Evolutionary conservation across 2,797 vertebrate genomes (phyloP).

Genomic region (Siniperca obscura): DNA sequence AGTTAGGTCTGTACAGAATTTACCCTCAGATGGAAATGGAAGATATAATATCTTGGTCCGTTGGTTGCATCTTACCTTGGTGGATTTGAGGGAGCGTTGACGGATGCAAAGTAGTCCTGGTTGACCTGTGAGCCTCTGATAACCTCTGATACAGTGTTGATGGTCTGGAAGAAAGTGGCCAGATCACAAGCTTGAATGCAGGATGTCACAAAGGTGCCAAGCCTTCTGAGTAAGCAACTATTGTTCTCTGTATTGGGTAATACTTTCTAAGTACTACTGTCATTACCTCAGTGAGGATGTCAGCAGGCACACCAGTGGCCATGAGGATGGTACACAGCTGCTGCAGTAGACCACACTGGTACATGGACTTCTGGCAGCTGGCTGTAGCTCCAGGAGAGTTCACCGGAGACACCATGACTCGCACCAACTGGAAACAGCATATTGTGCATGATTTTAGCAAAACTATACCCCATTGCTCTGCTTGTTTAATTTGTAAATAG

Average conservation of each 20-base stretch:
- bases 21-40: neutral
- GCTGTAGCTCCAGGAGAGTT: conserved; percentile 96
- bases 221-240: neutral
- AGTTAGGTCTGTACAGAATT: neutral
- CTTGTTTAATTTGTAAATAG: neutral
- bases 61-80: conserved; percentile 86
- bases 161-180: conserved; percentile 87
- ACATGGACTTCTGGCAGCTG: conserved; percentile 98
- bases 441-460: conserved; percentile 12
- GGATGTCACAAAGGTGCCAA: neutral
- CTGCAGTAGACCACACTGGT: conserved; percentile 94
- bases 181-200: neutral
- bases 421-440: conserved; percentile 86
- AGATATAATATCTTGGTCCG: neutral
- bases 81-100: conserved; percentile 97
- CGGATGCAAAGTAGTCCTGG: conserved; percentile 98
- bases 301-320: conserved; percentile 97
- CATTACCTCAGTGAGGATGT: conserved; percentile 96
- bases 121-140: conserved; percentile 97
- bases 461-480: neutral
- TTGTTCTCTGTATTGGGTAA: neutral
- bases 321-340: conserved; percentile 98
- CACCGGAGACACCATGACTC: conserved; percentile 95
- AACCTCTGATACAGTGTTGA: conserved; percentile 98
- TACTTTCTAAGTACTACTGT: neutral